These are phyloP conservation scores for Leptinotarsa rubiginosa DNA, from an alignment of 2,888 invertebrate genomes.

Conservation along the genomic window DNA sequence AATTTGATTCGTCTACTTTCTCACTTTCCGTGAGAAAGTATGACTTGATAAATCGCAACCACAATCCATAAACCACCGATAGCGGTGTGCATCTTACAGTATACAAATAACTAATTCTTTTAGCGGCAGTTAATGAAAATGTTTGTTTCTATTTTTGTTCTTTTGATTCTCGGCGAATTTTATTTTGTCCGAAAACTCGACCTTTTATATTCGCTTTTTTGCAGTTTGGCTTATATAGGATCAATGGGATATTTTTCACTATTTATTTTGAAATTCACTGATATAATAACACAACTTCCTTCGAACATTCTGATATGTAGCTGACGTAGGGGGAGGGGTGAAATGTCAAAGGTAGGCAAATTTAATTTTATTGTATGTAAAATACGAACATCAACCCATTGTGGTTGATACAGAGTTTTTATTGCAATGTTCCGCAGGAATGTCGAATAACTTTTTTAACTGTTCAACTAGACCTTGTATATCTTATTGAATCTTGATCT, in stretches of 20 bases:
- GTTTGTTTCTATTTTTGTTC: background rate
- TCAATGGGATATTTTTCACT: conserved; percentile 37
- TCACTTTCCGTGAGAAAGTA: background rate
- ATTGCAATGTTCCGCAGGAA: background rate
- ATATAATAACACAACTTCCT: conserved; percentile 22
- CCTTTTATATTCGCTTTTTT: conserved; percentile 28
- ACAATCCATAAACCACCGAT: conserved; percentile 20
- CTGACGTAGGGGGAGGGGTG: background rate
- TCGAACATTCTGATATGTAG: conserved; percentile 16
- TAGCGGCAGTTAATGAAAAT: conserved; percentile 29
- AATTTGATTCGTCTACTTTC: background rate
- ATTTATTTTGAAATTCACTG: conserved; percentile 36
- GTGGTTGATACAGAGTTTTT: too few species aligned
- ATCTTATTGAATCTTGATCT: background rate
- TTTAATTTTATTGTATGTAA: background rate
- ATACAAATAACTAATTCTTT: conserved; percentile 29
- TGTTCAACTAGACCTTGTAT: background rate
- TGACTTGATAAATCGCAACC: background rate
- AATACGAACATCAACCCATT: too few species aligned
- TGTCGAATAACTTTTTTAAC: background rate
- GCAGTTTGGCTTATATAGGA: conserved; percentile 25
- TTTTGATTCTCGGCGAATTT: conserved; percentile 18
- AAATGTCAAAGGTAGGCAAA: background rate
- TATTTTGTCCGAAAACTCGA: conserved; percentile 9
- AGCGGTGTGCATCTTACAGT: conserved; percentile 28